These are phyloP conservation scores for Aurelia aurita complex sp. Pacific DNA, from an alignment of 30 jellyfish, hydroid and myxozoan genomes.

Conservation along the genomic window DNA sequence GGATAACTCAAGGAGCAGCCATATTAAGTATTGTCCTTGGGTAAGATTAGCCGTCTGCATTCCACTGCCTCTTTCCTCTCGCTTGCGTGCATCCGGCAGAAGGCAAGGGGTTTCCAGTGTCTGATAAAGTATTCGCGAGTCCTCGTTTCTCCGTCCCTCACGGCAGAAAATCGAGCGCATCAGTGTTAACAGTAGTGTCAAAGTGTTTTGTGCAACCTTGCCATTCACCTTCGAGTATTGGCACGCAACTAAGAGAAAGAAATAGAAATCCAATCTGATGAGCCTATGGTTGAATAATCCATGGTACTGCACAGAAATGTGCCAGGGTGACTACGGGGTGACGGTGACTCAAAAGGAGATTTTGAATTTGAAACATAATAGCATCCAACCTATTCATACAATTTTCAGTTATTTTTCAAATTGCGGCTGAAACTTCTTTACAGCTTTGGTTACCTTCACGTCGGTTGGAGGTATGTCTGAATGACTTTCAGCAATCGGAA, in stretches of 20 bases:
- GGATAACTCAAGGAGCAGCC: conserved; percentile 2
- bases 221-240: not conserved
- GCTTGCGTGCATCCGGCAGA: not conserved
- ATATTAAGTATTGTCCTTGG: conserved; percentile 27
- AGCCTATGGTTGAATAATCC: too few species aligned
- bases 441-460: too few species aligned
- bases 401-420: too few species aligned
- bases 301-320: too few species aligned
- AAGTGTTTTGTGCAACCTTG: conserved; percentile 1
- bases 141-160: conserved; percentile 25
- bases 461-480: too few species aligned
- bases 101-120: conserved; percentile 21
- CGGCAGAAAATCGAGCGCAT: conserved; percentile 24
- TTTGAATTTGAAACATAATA: too few species aligned
- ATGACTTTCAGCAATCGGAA: too few species aligned
- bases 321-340: too few species aligned
- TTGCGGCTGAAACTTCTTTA: too few species aligned
- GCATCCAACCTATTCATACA: too few species aligned
- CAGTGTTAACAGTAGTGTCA: conserved; percentile 18
- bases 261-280: too few species aligned
- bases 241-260: conserved; percentile 20
- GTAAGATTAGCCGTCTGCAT: not conserved
- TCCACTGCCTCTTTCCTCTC: not conserved
- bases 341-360: too few species aligned
- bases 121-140: conserved; percentile 1